Percentiles rank a stretch among this genome's conserved stretches.
phyloP scores from a whole-genome alignment of 2,888 invertebrate species.

The Augiades crinisus region DNA sequence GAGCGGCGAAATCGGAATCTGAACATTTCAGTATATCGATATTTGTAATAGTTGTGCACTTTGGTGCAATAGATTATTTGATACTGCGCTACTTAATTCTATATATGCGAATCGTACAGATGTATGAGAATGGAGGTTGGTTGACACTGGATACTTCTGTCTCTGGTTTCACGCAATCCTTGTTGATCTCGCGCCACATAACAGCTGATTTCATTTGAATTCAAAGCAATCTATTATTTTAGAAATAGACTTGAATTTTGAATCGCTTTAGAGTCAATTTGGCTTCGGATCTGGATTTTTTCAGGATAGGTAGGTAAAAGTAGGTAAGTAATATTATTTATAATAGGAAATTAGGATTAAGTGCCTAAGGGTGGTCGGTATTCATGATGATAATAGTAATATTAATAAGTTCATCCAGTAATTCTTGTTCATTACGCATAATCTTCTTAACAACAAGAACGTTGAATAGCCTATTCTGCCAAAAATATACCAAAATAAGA shows the following conservation, averaged over 20 bases:
- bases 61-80: conserved; percentile 25
- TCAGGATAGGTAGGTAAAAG: too few relatives aligned
- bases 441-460: too few relatives aligned
- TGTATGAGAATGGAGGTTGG: conserved; percentile 55
- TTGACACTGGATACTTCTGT: conserved; percentile 57
- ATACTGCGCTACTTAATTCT: conserved; percentile 14
- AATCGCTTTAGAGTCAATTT: too few relatives aligned
- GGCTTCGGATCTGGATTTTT: too few relatives aligned
- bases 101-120: conserved; percentile 28
- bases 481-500: background rate
- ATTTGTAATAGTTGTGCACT: background rate
- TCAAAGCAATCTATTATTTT: conserved; percentile 11
- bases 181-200: conserved; percentile 46
- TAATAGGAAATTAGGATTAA: too few relatives aligned
- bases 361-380: too few relatives aligned
- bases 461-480: background rate
- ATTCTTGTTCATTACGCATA: too few relatives aligned
- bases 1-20: too few relatives aligned
- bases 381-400: too few relatives aligned
- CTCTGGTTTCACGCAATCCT: conserved; percentile 68
- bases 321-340: too few relatives aligned
- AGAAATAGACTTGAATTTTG: too few relatives aligned
- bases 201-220: conserved; percentile 42
- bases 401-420: too few relatives aligned
- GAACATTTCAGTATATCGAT: background rate